Conservation (phyloP, 2,888 invertebrate species). For the Dolomedes plantarius region DNA sequence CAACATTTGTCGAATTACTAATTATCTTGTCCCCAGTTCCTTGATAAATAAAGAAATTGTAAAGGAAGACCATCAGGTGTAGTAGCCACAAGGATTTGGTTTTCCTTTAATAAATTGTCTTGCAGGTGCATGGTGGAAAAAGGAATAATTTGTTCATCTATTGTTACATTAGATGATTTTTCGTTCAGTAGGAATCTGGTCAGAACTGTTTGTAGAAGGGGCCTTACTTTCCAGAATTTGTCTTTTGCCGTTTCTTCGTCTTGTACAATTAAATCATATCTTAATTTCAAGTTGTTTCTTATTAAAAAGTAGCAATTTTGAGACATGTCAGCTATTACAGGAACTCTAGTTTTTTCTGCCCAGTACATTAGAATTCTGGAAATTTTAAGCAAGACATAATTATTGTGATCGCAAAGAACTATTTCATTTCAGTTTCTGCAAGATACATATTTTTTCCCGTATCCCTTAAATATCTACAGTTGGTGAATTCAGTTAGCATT, state of each 20-base stretch:
- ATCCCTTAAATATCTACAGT: not conserved
- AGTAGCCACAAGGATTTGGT: too few species aligned
- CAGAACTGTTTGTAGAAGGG: not conserved
- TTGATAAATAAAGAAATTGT: not conserved
- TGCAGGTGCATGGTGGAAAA: not conserved
- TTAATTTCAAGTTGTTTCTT: slow-evolving; percentile 12
- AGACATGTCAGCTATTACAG: not conserved
- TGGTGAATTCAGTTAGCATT: not conserved
- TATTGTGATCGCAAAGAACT: not conserved
- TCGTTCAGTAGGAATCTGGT: not conserved
- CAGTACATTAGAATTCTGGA: not conserved
- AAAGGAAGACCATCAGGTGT: too few species aligned
- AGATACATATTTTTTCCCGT: not conserved
- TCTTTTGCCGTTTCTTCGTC: not conserved
- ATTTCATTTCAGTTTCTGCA: slow-evolving; percentile 10
- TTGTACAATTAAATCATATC: not conserved
- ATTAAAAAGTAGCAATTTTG: not conserved
- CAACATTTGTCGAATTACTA: too few species aligned
- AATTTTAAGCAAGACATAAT: not conserved
- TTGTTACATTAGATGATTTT: not conserved
- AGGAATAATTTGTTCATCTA: not conserved
- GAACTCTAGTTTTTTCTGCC: not conserved
- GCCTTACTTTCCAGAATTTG: not conserved
- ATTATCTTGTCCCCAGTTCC: too few species aligned
- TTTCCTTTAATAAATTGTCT: slow-evolving; percentile 14